Conservation (phyloP, 1,140 invertebrate species). For the Asobara japonica region DNA sequence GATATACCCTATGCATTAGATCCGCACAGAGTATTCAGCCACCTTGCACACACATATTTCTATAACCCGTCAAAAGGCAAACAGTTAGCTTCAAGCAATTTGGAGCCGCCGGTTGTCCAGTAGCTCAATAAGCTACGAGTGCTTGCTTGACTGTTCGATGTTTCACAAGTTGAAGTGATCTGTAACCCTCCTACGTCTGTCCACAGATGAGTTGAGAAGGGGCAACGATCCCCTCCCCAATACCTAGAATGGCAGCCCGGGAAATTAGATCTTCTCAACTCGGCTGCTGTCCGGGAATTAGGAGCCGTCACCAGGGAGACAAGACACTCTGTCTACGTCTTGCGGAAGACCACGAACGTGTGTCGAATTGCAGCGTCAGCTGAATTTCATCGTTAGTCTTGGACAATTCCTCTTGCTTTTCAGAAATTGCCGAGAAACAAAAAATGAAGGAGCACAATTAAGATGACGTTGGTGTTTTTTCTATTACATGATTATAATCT, state of each 20-base stretch:
- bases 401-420: not conserved
- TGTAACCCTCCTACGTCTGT: slow-evolving; percentile 42
- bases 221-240: slow-evolving; percentile 31
- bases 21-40: not conserved
- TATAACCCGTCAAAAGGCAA: not conserved
- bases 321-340: slow-evolving; percentile 10
- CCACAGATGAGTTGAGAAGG: slow-evolving; percentile 28
- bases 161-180: slow-evolving; percentile 38
- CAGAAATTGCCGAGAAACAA: not conserved
- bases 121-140: not conserved
- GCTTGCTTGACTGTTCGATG: not conserved
- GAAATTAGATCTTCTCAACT: slow-evolving; percentile 49
- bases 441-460: not conserved
- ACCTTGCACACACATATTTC: not conserved
- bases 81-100: not conserved
- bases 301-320: slow-evolving; percentile 39
- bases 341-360: slow-evolving; percentile 34
- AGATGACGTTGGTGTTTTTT: no score
- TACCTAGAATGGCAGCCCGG: slow-evolving; percentile 47
- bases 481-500: no score
- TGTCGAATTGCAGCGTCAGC: slow-evolving; percentile 1
- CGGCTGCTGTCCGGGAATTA: slow-evolving; percentile 49
- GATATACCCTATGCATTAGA: not conserved
- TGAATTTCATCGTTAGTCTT: slow-evolving; percentile 6
- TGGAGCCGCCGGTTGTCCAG: not conserved